Evolutionary conservation across 2,113 vertebrate genomes (phyloP).

Genomic region (Gadus macrocephalus): DNA sequence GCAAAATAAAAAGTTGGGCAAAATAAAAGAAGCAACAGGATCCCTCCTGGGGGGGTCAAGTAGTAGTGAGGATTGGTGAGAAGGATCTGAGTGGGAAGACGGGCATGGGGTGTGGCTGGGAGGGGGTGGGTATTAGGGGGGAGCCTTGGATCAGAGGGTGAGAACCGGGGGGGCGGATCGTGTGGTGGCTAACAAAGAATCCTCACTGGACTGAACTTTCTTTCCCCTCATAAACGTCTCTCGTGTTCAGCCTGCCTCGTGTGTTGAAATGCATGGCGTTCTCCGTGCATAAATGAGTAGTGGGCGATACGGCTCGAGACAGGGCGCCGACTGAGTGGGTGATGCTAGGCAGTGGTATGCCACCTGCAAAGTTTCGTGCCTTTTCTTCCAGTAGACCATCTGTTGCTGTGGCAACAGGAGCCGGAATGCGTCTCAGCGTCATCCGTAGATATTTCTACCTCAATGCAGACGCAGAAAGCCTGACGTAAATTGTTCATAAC

Average conservation of each 20-base stretch:
- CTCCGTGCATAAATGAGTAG: background rate
- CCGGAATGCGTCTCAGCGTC: constrained; percentile 56
- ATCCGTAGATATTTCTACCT: constrained; percentile 54
- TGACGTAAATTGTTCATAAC: constrained; percentile 30
- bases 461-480: constrained; percentile 55
- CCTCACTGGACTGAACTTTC: no score
- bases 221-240: no score
- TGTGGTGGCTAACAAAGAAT: no score
- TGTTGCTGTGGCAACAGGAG: constrained; percentile 54
- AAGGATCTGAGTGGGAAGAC: background rate
- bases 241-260: no score
- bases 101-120: background rate
- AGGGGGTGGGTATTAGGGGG: no score
- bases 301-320: constrained; percentile 25
- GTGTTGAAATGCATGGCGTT: no score
- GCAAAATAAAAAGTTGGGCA: no score
- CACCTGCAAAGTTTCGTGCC: constrained; percentile 50
- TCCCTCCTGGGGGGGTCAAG: no score
- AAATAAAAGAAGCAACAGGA: no score
- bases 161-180: no score
- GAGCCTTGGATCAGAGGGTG: no score
- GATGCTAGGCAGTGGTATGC: constrained; percentile 57
- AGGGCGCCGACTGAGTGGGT: constrained; percentile 33
- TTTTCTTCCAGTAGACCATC: constrained; percentile 63
- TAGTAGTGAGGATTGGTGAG: no score